Evolutionary conservation across 2,113 vertebrate genomes (phyloP), one percentile per base, ranked within the genome.

Genomic region (Misgurnus mizolepis): DNA sequence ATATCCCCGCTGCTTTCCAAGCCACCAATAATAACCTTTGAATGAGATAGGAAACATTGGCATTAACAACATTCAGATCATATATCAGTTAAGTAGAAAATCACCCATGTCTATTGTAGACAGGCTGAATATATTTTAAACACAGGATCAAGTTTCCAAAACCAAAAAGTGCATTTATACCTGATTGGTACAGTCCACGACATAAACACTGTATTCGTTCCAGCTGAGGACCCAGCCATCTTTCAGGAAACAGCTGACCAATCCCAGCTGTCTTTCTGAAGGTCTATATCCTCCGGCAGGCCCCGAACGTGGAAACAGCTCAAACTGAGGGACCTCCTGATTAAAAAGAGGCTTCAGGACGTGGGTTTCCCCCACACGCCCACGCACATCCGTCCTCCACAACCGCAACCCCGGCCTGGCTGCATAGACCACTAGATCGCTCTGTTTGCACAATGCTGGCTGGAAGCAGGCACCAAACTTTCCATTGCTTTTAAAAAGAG

Each of bases 181-280:
- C 95, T 97, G 95, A 84, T 94, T 96, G 56, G 95, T 6, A 18
- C 91, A 95, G 88, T 99, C 98, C 1, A 99, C 81, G 22, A 99
- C 91, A 80, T 97, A 98, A 83, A 99, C 88, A 70, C 96, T 97
- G 83, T 98, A 97, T 78, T 99, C 97, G 0, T 98, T 98, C 98
- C 98, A 99, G 87, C 95, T 98, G 81, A 99, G 85, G 74, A 99
- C 93, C 96, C 97, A 98, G 78, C 95, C 96, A 10, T 98, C 95
- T 80, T 84, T 92, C 43, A 94, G 93, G 87, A 98, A 98, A 64
- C 96, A 98, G 0, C 91, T 94, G 47, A 99, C 86, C 17, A 97
- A 90, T 7, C 98, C 97, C 7, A 99, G 91, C 85, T 98, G 96
- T 56, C 93, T 92, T 75, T 98, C 96, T 1, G 92, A 84, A 4